These are phyloP conservation scores for Chaetophractus vellerosus DNA, from an alignment of 2,797 vertebrate species.

Conservation along the genomic window DNA sequence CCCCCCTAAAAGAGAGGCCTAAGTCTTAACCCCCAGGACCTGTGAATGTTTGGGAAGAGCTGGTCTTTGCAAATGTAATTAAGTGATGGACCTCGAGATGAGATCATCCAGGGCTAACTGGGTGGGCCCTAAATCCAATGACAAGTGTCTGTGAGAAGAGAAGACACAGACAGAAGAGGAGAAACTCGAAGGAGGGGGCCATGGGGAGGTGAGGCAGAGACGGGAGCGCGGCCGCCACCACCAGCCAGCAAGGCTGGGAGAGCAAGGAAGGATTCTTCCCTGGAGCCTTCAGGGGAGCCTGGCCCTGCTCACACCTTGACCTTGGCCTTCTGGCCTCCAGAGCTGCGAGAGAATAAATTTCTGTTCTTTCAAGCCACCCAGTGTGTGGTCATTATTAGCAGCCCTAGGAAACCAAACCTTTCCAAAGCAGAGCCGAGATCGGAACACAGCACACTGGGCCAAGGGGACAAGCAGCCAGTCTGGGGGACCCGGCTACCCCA, in stretches of 20 bases:
- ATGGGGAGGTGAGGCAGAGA: background rate
- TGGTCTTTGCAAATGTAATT: background rate
- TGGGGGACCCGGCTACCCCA: background rate
- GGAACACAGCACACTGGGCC: background rate
- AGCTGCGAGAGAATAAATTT: background rate
- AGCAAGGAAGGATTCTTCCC: background rate
- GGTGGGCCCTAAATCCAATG: background rate
- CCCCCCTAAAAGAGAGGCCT: too few relatives aligned
- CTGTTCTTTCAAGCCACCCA: background rate
- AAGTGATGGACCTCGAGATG: background rate
- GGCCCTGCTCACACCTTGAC: background rate
- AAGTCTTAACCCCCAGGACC: background rate
- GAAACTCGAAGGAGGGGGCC: background rate
- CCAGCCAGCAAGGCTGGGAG: background rate
- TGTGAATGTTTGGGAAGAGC: background rate
- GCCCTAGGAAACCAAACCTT: background rate
- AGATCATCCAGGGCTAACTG: background rate
- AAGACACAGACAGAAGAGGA: background rate
- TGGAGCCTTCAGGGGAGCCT: background rate
- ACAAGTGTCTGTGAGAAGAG: background rate
- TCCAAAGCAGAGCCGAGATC: background rate
- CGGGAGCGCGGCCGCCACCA: background rate
- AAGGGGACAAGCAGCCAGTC: accelerated
- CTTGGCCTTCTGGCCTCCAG: background rate
- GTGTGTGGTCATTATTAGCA: background rate